These are phyloP conservation scores for Cyanistes caeruleus DNA, from an alignment of 2,113 vertebrate species.

Conservation along the genomic window DNA sequence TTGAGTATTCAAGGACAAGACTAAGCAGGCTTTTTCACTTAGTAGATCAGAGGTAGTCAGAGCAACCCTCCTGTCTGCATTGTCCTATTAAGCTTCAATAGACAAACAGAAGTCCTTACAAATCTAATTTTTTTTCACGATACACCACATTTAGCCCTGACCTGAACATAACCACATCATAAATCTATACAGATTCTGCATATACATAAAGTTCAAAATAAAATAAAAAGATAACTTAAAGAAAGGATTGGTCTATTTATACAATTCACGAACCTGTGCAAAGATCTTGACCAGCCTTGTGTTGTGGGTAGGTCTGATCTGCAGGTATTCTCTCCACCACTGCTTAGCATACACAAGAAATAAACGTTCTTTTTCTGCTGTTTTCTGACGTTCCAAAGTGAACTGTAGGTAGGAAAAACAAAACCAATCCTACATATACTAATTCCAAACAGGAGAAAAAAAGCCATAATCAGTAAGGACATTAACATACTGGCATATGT, in stretches of 20 bases:
- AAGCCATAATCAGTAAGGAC: fast-evolving
- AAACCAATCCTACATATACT: not conserved
- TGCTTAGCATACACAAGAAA: conserved; percentile 97
- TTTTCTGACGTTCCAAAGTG: conserved; percentile 90
- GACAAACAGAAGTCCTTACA: not conserved
- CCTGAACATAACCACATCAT: not conserved
- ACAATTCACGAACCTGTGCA: conserved; percentile 87
- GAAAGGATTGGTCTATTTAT: not conserved
- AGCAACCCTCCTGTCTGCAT: not conserved
- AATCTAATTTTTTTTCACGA: not conserved
- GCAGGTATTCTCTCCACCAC: conserved; percentile 98
- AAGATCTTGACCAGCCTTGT: conserved; percentile 95
- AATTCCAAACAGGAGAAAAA: not conserved
- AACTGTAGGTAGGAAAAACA: conserved; percentile 75
- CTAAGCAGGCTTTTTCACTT: not conserved
- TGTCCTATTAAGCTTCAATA: not conserved
- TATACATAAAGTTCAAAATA: not conserved
- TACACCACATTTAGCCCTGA: not conserved
- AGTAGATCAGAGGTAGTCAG: fast-evolving
- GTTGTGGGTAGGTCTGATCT: conserved; percentile 90
- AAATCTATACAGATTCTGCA: not conserved
- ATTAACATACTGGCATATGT: not conserved
- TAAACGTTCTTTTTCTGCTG: conserved; percentile 91
- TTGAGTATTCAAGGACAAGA: not conserved
- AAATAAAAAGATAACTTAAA: not conserved